Evolutionary conservation across 2,888 invertebrate genomes (phyloP).

Genomic region (Mimas tiliae): DNA sequence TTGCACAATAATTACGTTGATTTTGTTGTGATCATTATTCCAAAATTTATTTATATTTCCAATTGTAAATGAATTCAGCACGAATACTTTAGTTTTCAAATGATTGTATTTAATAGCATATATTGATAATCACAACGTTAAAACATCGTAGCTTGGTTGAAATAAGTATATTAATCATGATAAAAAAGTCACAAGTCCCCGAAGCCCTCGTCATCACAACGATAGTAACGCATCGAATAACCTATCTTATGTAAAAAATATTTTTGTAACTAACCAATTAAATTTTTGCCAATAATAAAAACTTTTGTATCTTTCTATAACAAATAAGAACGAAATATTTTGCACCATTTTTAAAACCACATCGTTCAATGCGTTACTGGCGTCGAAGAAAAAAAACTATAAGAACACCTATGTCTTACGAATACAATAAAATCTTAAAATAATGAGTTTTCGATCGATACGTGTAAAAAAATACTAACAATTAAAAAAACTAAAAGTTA

Average conservation of each 20-base stretch:
- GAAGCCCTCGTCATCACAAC: constrained; percentile 7
- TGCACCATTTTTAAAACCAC: not conserved
- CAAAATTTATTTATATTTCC: too few relatives aligned
- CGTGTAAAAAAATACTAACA: constrained; percentile 51
- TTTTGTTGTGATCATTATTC: too few relatives aligned
- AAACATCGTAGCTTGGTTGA: not conserved
- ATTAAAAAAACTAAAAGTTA: constrained; percentile 33
- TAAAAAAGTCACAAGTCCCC: not conserved
- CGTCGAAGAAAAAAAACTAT: constrained; percentile 8
- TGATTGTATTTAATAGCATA: too few relatives aligned
- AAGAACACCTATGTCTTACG: constrained; percentile 18
- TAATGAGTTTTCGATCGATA: constrained; percentile 55
- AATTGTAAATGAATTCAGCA: too few relatives aligned
- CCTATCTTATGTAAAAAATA: not conserved
- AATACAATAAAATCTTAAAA: constrained; percentile 44
- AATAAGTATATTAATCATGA: not conserved
- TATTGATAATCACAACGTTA: too few relatives aligned
- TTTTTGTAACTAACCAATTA: not conserved
- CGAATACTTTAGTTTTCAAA: too few relatives aligned
- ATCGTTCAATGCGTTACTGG: constrained; percentile 4
- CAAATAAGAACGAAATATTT: not conserved
- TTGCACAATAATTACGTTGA: too few relatives aligned
- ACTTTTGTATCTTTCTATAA: too few relatives aligned
- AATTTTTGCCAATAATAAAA: too few relatives aligned
- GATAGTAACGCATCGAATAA: constrained; percentile 9